A percentile compares a stretch with the other conserved stretches of the same genome.
Conservation (phyloP, 2,888 invertebrate species). For the Macrosoma leucophasiata region DNA sequence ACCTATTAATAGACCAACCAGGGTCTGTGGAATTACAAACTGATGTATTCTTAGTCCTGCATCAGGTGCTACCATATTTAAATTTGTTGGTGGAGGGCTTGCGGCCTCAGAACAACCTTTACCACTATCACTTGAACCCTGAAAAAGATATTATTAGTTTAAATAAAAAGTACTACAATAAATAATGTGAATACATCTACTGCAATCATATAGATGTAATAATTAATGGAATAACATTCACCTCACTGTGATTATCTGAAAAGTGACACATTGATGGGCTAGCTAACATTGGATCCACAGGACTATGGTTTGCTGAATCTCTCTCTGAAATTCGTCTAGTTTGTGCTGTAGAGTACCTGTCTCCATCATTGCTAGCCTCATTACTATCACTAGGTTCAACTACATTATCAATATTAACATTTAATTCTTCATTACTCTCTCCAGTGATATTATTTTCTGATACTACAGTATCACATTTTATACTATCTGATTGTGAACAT, state of each 20-base stretch:
- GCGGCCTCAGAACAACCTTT: constrained; percentile 85
- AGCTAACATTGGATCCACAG: constrained; percentile 81
- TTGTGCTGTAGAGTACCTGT: constrained; percentile 54
- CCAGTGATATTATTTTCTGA: constrained; percentile 37
- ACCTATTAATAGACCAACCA: constrained; percentile 93
- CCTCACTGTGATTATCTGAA: constrained; percentile 82
- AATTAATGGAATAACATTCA: constrained; percentile 32
- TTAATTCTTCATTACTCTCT: constrained; percentile 39
- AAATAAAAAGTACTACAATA: constrained; percentile 1
- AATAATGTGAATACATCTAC: constrained; percentile 2
- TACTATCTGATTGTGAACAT: constrained; percentile 37
- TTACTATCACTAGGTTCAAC: constrained; percentile 50
- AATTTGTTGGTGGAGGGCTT: constrained; percentile 80
- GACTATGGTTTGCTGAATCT: constrained; percentile 87
- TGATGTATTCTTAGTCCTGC: constrained; percentile 77
- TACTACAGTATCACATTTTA: constrained; percentile 36
- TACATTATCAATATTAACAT: constrained; percentile 48
- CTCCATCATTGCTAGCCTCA: constrained; percentile 40
- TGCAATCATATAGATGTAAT: not conserved
- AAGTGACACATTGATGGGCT: constrained; percentile 81
- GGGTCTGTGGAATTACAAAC: constrained; percentile 82
- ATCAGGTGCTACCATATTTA: constrained; percentile 65
- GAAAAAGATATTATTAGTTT: constrained; percentile 27
- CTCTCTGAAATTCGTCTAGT: constrained; percentile 65
- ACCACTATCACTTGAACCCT: constrained; percentile 89